A percentile compares a stretch with the other conserved stretches of the same genome.
Conservation (phyloP, 2,113 vertebrate species). For the Mobula birostris region DNA sequence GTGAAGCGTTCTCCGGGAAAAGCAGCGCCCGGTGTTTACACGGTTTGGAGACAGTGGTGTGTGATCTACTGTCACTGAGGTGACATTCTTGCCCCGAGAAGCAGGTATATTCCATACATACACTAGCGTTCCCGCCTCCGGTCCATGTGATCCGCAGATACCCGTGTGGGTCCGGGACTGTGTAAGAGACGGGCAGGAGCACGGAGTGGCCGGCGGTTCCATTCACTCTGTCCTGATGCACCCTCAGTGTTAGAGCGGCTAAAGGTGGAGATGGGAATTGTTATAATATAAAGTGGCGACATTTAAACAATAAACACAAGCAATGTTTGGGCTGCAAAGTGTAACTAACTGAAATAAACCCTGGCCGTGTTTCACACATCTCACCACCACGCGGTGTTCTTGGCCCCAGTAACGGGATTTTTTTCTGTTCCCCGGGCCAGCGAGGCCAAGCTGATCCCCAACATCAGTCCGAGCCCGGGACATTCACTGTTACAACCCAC, state of each 20-base stretch:
- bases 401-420: too few relatives aligned
- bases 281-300: background rate
- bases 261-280: background rate
- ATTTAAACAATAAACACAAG: background rate
- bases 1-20: background rate
- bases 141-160: background rate
- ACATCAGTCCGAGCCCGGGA: background rate
- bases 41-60: background rate
- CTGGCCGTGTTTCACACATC: background rate
- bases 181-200: background rate
- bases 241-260: background rate
- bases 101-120: background rate
- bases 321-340: background rate
- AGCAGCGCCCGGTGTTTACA: background rate
- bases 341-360: background rate
- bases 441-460: background rate
- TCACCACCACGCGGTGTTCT: background rate
- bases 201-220: background rate
- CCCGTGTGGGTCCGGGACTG: background rate
- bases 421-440: background rate
- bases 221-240: background rate
- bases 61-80: background rate
- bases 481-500: background rate
- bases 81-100: background rate
- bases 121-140: background rate